Base-by-base conservation (phyloP, 1,140 invertebrate genomes). In the Sarcophaga peregrina region DNA sequence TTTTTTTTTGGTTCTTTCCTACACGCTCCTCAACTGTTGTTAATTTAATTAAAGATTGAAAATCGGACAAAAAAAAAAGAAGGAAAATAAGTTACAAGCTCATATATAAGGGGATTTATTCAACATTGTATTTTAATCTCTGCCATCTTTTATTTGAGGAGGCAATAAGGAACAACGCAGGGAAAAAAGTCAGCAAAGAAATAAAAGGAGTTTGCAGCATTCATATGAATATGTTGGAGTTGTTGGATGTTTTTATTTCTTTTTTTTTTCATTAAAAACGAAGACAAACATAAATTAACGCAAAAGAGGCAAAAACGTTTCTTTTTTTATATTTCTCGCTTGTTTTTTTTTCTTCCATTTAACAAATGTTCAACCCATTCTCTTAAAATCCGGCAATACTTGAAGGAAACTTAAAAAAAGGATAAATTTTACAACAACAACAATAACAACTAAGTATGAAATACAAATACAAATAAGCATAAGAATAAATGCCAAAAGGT, bases 291-390 rank as follows among this genome's bases (percentile, higher is more conserved):
- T 78, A 78, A 78, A 78, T 78, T 78, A 50, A 78, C 75, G 47
- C 75, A 50, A 78, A 78, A 78, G 75, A 52, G 47, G 48, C 75
- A 78, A 20, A 20, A 68, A 37, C 1, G 5, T 58, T 11, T 11
- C 5, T 58, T 11, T 58, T 10, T 13, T 58, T 4, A 2, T 37
- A 2, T 37, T 37, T 37, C 25, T 37, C 25, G 25, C 25, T 1
- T 37, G 1, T 58, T 58, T 13, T 45, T n/a, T 45, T 47, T 50
- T 78, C 15, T 25, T 48, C 7, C 45, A 47, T n/a, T 76, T 15
- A 62, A 50, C 74, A 78, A 78, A 75, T 13, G 68, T 72, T 50
- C 75, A 78, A 78, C 75, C 75, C 75, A 76, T 76, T 47, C 74
- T 48, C 37, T 72, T 25, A 72, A 20, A 25, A 25, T 25, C 62